phyloP scores from a whole-genome alignment of 2,113 vertebrate genomes.

The Vimba vimba region DNA sequence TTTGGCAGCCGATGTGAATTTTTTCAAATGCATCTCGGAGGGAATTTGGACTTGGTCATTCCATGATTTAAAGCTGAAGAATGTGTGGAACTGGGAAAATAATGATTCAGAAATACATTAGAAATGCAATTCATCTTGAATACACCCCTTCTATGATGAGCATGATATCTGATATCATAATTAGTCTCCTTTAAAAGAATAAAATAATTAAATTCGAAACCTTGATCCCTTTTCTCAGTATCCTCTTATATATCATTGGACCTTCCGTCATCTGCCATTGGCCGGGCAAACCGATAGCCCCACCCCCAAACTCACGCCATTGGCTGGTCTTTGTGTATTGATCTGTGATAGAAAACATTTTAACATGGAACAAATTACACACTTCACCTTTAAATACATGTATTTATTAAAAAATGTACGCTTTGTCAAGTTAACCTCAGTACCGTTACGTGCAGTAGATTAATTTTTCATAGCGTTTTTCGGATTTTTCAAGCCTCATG shows the following conservation, averaged over 20 bases:
- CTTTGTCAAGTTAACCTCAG: not conserved
- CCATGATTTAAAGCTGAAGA: not conserved
- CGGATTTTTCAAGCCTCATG: slow-evolving; percentile 29
- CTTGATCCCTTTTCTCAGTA: not conserved
- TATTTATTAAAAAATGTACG: not conserved
- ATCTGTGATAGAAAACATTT: not conserved
- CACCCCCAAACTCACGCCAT: not conserved
- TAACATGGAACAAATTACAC: not conserved
- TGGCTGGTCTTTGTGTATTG: not conserved
- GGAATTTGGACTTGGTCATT: not conserved
- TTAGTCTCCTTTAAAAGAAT: not conserved
- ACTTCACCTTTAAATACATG: not conserved
- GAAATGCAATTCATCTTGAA: not conserved
- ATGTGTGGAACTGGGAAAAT: not conserved
- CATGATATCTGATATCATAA: not conserved
- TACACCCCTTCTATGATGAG: not conserved
- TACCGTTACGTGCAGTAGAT: not conserved
- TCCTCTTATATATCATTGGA: not conserved
- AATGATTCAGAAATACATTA: not conserved
- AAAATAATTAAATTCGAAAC: not conserved
- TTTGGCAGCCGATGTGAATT: not conserved
- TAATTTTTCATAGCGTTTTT: not conserved
- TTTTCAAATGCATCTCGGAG: not conserved
- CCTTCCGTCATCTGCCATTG: not conserved
- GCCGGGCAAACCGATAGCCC: not conserved